Conservation (phyloP, 2,797 vertebrate genomes). For the Coreius guichenoti region DNA sequence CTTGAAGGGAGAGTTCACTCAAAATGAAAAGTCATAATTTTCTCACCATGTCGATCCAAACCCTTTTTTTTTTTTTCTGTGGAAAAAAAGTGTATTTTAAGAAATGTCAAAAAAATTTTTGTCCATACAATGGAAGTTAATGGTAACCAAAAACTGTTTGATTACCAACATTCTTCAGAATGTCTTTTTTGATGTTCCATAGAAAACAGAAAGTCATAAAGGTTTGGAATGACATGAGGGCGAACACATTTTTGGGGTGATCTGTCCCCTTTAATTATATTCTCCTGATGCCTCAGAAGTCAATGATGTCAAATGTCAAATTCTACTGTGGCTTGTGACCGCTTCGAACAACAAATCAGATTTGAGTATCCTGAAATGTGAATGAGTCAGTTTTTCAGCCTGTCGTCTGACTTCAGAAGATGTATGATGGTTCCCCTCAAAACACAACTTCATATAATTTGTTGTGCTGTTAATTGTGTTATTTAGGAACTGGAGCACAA, state of each 20-base stretch:
- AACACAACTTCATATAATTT: background rate
- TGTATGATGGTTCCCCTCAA: background rate
- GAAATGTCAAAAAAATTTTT: background rate
- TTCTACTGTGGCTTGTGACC: background rate
- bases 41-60: background rate
- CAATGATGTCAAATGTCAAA: background rate
- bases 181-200: background rate
- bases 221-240: background rate
- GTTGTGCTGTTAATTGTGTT: conserved; percentile 27
- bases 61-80: background rate
- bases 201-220: background rate
- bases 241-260: background rate
- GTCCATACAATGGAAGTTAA: background rate
- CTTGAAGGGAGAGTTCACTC: background rate
- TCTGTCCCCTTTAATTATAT: background rate
- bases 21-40: background rate
- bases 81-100: too few relatives aligned
- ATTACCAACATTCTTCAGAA: background rate
- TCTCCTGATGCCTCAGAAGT: background rate
- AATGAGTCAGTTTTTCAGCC: background rate
- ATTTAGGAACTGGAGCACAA: conserved; percentile 86
- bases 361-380: background rate
- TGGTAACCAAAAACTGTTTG: background rate
- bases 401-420: background rate
- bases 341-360: background rate